Conservation (phyloP, 2,797 vertebrate genomes). For the Acrocephalus scirpaceus region DNA sequence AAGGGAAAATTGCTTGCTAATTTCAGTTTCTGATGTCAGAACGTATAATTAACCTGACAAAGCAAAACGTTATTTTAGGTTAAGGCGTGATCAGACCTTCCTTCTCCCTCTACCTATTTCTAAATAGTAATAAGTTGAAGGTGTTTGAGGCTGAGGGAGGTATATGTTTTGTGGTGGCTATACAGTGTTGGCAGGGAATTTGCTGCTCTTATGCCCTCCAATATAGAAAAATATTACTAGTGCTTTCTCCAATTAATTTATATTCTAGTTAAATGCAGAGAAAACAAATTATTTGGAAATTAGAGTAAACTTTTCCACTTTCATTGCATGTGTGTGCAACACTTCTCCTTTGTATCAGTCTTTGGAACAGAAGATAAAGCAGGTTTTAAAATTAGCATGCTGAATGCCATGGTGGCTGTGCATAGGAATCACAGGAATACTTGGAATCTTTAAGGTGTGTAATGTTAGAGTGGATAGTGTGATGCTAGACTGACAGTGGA, state of each 20-base stretch:
- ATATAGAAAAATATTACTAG: not conserved
- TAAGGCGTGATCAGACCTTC: not conserved
- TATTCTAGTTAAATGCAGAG: not conserved
- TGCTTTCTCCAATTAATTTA: not conserved
- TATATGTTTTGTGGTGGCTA: not conserved
- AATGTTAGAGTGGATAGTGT: not conserved
- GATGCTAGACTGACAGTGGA: not conserved
- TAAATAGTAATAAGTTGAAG: not conserved
- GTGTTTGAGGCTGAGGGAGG: not conserved
- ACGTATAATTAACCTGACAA: not conserved
- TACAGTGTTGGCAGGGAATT: not conserved
- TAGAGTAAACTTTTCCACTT: not conserved
- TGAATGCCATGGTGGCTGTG: not conserved
- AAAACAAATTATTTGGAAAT: not conserved
- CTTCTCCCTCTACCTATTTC: not conserved
- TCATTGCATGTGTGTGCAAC: not conserved
- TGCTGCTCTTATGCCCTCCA: not conserved
- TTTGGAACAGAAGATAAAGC: not conserved
- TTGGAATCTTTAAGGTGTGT: not conserved
- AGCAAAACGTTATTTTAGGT: slow-evolving; percentile 16
- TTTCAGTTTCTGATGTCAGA: slow-evolving; percentile 46
- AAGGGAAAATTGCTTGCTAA: slow-evolving; percentile 24
- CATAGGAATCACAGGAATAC: not conserved
- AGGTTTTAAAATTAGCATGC: not conserved
- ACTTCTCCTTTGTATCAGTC: not conserved